A percentile compares a stretch with the other conserved stretches of the same genome.
Conservation (phyloP, 2,797 vertebrate species). For the Scyliorhinus canicula region DNA sequence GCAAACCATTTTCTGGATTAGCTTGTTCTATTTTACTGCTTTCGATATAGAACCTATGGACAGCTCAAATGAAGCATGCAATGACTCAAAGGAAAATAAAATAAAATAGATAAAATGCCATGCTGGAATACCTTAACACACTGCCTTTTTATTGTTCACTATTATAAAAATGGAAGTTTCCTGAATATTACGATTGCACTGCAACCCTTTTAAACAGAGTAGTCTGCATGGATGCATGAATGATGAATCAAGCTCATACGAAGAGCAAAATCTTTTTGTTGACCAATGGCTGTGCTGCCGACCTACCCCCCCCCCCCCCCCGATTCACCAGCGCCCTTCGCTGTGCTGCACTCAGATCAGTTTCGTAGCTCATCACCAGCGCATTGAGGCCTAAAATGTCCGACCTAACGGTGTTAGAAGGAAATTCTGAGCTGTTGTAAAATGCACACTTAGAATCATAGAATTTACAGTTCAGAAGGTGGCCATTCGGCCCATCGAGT, state of each 20-base stretch:
- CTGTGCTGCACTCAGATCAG: background rate
- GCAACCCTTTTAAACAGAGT: background rate
- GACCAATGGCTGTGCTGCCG: background rate
- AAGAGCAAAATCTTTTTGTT: background rate
- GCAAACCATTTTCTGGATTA: background rate
- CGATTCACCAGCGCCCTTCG: background rate
- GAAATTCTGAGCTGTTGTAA: background rate
- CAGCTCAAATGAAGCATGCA: background rate
- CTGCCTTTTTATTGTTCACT: background rate
- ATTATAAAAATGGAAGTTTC: background rate
- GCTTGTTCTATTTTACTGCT: background rate
- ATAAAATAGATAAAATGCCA: background rate
- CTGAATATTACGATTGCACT: background rate
- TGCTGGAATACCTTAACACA: background rate
- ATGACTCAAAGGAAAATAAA: background rate
- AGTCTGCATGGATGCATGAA: background rate
- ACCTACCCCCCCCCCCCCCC: too few species aligned
- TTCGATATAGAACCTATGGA: background rate
- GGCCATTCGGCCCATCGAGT: too few species aligned
- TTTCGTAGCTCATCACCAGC: background rate
- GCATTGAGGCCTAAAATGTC: background rate
- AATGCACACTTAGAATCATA: too few species aligned
- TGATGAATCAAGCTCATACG: background rate
- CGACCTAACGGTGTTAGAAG: background rate
- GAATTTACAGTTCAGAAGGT: too few species aligned